Base-by-base conservation (phyloP, 2,888 invertebrate species). In the Eristalinus sepulchralis region DNA sequence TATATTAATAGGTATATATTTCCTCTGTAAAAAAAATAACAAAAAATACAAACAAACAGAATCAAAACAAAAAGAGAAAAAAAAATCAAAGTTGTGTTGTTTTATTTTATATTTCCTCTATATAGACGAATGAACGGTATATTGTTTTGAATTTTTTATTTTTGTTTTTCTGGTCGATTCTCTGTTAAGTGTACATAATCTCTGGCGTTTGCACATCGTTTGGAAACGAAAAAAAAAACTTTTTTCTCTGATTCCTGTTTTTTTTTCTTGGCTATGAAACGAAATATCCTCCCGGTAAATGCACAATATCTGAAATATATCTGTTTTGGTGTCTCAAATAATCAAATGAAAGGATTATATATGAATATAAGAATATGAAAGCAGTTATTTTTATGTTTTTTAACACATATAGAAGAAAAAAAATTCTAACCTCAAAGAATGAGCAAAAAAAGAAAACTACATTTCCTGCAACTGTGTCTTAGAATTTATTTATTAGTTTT, bases 271-370 rank as follows among this genome's bases (percentile, higher is more conserved):
- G 13, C n/a, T 72, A 11, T 10, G 60, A 31, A 53, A 67, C 55
- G 67, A 80, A 75, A 72, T 82, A 79, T 79, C 73, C 76, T 84
- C 66, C 24, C 78, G 60, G 55, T 79, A 77, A 82, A 81, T 67
- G n/a, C 64, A 83, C 63, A 81, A 68, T 68, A 11, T 77, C 76
- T 55, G 8, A 53, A 76, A 76, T 66, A 90, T 90, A 90, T 91
- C 92, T 92, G 92, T 92, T 92, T 92, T 92, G 92, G 92, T 92
- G 92, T 92, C 91, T 90, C 84, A 84, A 75, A 71, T 85, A 88
- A 47, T 47, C 17, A 47, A 47, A 47, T 47, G 84, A 79, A 53
- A 67, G 83, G 55, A 72, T 62, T 24, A 62, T 47, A 62, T 47
- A 70, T 34, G 13, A 62, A 17, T 17, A 47, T 47, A 47, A 9